Base-by-base conservation (phyloP, 1,140 invertebrate genomes). In the Neelides sp. region DNA sequence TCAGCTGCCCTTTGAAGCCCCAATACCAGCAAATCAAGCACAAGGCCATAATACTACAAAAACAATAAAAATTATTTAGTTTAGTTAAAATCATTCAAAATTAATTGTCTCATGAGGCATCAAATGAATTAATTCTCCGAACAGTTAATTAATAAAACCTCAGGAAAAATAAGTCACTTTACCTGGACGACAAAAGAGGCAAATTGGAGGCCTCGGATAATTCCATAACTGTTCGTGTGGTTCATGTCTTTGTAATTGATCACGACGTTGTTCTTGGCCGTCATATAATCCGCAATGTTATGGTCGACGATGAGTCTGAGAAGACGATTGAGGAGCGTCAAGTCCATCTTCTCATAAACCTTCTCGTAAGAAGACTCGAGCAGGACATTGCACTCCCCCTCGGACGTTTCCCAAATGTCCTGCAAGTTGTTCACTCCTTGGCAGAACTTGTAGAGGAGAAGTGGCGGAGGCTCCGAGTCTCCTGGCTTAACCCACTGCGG, bases 211-310 rank as follows among this genome's bases (percentile, higher is more conserved):
- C 96, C 95, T 40, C 96, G 75, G 56, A 99, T 98, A 43, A 99
- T 97, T 44, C 94, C 94, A 65, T 97, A 98, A 63, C 83, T 85
- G 75, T 99, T 99, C 1, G 92, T 98, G 65, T 98, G 95, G 68
- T 98, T 98, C 95, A 98, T 99, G 64, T 99, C 95, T 75, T 98
- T 98, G 68, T 98, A 99, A 71, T 98, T 98, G 48, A 99, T 98
- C 20, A 97, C 88, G 22, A 99, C 91, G 69, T 99, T 99, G 69
- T 98, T 98, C 66, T 99, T 99, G 5, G 96, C 93, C 1, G 95
- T 98, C 92, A 99, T 98, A 66, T 99, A 99, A 82, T 99, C 96
- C 61, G 96, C 96, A 65, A 99, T 99, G 65, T 99, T 99, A 69
- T 99, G 96, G 72, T 99, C 96, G 2, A 99, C 94, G 62, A 99